Base-by-base conservation (phyloP, 2,797 vertebrate genomes). In the Chaetophractus vellerosus region DNA sequence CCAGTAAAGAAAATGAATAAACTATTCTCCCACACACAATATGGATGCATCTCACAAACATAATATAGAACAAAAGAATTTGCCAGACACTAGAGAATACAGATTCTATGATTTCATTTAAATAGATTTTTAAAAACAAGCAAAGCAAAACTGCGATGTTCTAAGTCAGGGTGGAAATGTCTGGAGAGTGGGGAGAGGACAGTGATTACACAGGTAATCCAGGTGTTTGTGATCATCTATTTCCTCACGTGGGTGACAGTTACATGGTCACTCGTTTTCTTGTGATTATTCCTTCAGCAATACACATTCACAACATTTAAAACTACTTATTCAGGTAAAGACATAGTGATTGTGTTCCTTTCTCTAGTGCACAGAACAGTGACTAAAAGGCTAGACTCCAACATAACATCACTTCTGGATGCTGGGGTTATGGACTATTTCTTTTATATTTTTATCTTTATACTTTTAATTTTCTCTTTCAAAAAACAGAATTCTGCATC, bases 1-100 rank as follows among this genome's bases (percentile, higher is more conserved):
- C 59, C 16, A 61, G 55, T 48, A 38, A 83, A 31, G 26, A 76
- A 93, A 94, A 96, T n/a, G 11, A 96, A 93, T 19, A 81, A 76
- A 52, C 63, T 33, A 26, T 19, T 80, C 1, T 64, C 38, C 4
- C 26, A 55, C 14, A 48, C 36, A 88, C 16, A 41, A 72, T 45
- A 12, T 59, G 28, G 19, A 4, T 45, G 36, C 16, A 82, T 5
- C 6, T 82, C 69, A 94, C 21, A 90, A 79, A n/a, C 11, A 38
- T 64, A 80, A 36, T 2, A 4, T 14, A 48, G 24, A 61, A 31
- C 19, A 81, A 75, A 94, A 68, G 15, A 61, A 90, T 75, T n/a
- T 91, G 6, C 66, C 28, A 79, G 15, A 90, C 50, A 57, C 45
- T 31, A 55, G 82, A 55, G 24, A 16, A 63, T 63, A 61, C 4